phyloP scores from a whole-genome alignment of 2,113 vertebrate species.

The human (Homo sapiens) region GRCh38 chr6:76199501-76200000 shows the following conservation, averaged over 20 bases:
- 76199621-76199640: no score
- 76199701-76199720: not conserved
- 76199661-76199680: no score
- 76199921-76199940: not conserved
- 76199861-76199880: not conserved
- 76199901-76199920: not conserved
- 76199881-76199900: not conserved
- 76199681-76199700: no score
- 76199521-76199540: no score
- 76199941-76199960: not conserved
- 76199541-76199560: no score
- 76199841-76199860: not conserved
- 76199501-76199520: no score
- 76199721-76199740: no score
- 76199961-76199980: not conserved
- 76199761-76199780: not conserved
- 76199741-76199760: not conserved
- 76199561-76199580: no score
- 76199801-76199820: not conserved
- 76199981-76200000: not conserved
- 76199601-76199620: no score
- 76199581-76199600: no score
- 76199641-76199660: no score
- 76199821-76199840: not conserved
- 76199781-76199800: not conserved